phyloP scores from a whole-genome alignment of 2,888 invertebrate genomes.

The Tenodera sinensis region DNA sequence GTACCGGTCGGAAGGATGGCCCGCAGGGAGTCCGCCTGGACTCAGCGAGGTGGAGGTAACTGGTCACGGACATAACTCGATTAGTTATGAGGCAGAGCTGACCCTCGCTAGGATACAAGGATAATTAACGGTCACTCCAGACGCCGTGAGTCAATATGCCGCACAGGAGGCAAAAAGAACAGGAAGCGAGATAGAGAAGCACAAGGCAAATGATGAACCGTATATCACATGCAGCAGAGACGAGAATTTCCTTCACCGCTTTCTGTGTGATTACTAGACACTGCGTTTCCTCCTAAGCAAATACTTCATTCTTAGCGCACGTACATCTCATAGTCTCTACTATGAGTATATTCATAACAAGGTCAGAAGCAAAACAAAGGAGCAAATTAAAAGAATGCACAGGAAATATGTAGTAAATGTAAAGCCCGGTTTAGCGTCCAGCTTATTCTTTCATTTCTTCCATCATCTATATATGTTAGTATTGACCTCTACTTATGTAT shows the following conservation, averaged over 20 bases:
- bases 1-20: not conserved
- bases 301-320: too few species aligned
- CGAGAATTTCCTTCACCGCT: not conserved
- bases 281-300: too few species aligned
- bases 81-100: not conserved
- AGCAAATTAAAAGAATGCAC: too few species aligned
- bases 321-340: too few species aligned
- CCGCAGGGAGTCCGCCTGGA: not conserved
- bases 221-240: not conserved
- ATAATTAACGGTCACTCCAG: not conserved
- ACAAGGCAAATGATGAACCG: not conserved
- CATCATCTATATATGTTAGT: too few species aligned
- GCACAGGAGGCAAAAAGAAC: not conserved
- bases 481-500: too few species aligned
- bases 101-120: not conserved
- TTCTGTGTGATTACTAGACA: not conserved
- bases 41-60: not conserved
- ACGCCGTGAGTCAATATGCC: not conserved
- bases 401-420: too few species aligned
- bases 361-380: too few species aligned
- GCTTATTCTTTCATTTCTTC: too few species aligned
- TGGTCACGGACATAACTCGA: not conserved
- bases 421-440: too few species aligned
- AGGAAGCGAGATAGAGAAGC: not conserved
- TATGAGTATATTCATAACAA: too few species aligned